Conservation (phyloP, 1,140 invertebrate genomes). For the Cotesia typhae region DNA sequence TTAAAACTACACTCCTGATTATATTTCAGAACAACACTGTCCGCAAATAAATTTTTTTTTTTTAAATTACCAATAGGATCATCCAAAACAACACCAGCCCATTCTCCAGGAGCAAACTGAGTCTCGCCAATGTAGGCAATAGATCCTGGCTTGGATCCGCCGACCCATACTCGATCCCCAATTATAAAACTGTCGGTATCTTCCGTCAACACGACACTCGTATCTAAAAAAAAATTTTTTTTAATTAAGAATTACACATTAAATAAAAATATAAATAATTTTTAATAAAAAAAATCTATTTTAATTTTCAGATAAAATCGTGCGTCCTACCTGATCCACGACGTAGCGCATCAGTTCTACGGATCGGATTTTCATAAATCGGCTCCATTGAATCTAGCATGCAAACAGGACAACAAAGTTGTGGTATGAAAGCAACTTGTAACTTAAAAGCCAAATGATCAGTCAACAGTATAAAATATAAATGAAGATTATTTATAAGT, state of each 20-base stretch:
- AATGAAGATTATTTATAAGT: not conserved
- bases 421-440: slow-evolving; percentile 55
- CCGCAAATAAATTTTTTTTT: not conserved
- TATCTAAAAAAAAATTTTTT: slow-evolving; percentile 68
- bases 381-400: slow-evolving; percentile 75
- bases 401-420: slow-evolving; percentile 60
- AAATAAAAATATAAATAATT: too few species aligned
- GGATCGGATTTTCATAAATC: slow-evolving; percentile 74
- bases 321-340: slow-evolving; percentile 74
- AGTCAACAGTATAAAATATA: not conserved
- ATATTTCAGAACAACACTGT: too few species aligned
- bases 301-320: not conserved
- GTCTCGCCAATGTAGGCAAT: slow-evolving; percentile 99
- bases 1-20: too few species aligned
- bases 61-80: slow-evolving; percentile 81
- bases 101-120: slow-evolving; percentile 93
- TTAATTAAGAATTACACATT: too few species aligned
- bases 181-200: slow-evolving; percentile 96
- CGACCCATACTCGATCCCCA: slow-evolving; percentile 94
- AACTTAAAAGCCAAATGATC: not conserved
- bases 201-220: slow-evolving; percentile 83
- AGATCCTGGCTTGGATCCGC: slow-evolving; percentile 91
- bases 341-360: slow-evolving; percentile 74
- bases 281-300: too few species aligned
- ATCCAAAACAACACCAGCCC: slow-evolving; percentile 96